Conservation (phyloP, 2,113 vertebrate species). For the Amphiprion percula region DNA sequence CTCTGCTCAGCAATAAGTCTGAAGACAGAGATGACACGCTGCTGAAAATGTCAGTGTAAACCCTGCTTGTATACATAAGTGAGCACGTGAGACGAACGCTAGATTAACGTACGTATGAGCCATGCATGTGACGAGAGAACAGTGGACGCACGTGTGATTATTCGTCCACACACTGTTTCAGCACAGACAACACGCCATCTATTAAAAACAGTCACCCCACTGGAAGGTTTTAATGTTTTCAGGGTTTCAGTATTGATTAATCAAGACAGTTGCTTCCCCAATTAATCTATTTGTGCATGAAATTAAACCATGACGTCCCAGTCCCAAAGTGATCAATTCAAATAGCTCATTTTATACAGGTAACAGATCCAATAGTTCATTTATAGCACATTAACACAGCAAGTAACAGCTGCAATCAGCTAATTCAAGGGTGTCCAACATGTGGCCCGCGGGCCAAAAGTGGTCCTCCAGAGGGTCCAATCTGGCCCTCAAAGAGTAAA, state of each 20-base stretch:
- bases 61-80: conserved; percentile 1
- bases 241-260: not conserved
- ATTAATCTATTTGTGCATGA: no score
- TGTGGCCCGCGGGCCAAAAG: no score
- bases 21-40: conserved; percentile 50
- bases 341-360: no score
- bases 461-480: no score
- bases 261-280: not conserved
- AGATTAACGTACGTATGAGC: conserved; percentile 21
- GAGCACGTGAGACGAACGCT: not conserved
- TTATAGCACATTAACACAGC: no score
- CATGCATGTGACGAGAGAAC: not conserved
- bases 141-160: not conserved
- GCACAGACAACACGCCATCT: not conserved
- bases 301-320: no score
- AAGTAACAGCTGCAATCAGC: no score
- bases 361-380: no score
- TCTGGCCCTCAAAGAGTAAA: no score
- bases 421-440: no score
- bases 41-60: conserved; percentile 31
- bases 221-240: not conserved
- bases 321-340: no score
- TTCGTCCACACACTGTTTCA: not conserved
- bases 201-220: not conserved
- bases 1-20: conserved; percentile 66